These are phyloP conservation scores for Dipodomys merriami DNA, from an alignment of 2,113 vertebrate species.

Conservation along the genomic window DNA sequence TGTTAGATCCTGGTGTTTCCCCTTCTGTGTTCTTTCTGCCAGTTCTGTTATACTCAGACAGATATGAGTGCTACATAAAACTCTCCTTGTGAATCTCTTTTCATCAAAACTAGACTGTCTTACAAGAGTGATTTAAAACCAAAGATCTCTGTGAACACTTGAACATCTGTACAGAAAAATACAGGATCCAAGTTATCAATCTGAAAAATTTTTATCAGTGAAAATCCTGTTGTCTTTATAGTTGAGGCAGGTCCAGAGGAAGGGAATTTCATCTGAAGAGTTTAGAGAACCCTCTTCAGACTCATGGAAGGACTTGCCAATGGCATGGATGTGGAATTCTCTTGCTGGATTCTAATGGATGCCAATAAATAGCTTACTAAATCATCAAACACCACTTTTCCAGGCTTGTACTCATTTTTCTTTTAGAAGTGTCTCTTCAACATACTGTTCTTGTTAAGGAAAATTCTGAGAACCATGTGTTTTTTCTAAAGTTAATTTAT, in stretches of 20 bases:
- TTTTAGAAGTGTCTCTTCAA: slow-evolving; percentile 62
- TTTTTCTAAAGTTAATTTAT: slow-evolving; percentile 65
- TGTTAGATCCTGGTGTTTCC: neutral
- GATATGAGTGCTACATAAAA: slow-evolving; percentile 29
- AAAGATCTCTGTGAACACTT: slow-evolving; percentile 32
- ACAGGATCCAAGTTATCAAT: slow-evolving; percentile 33
- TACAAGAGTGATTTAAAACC: slow-evolving; percentile 47
- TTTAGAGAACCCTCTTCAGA: neutral
- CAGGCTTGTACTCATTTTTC: slow-evolving; percentile 53
- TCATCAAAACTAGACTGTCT: slow-evolving; percentile 60
- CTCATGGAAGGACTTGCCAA: neutral
- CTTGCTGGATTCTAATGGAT: neutral
- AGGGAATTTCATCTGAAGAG: slow-evolving; percentile 10
- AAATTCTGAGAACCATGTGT: slow-evolving; percentile 61
- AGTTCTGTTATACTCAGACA: neutral
- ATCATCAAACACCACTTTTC: slow-evolving; percentile 58
- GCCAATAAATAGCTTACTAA: slow-evolving; percentile 47
- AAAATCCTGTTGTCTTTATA: slow-evolving; percentile 26
- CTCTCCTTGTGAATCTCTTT: slow-evolving; percentile 2
- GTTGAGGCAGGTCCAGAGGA: slow-evolving; percentile 18
- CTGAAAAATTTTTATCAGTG: slow-evolving; percentile 28
- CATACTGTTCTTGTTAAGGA: slow-evolving; percentile 71
- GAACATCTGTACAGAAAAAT: slow-evolving; percentile 50
- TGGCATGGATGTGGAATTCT: neutral
- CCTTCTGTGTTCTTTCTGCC: neutral